Conservation (phyloP, 2,888 invertebrate species). For the Plebejus melissa region DNA sequence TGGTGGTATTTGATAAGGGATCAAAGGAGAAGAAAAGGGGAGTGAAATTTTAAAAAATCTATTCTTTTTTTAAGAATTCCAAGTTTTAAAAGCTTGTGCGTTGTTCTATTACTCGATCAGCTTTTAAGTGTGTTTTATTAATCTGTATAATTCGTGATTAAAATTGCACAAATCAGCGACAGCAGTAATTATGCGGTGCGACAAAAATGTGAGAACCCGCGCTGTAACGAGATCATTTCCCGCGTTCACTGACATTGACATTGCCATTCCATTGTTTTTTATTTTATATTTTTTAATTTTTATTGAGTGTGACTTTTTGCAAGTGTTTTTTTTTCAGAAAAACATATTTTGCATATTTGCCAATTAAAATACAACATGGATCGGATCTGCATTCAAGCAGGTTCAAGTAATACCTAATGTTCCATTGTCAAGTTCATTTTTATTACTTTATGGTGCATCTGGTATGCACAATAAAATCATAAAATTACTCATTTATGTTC, state of each 20-base stretch:
- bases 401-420: background rate
- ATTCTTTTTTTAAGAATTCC: too few species aligned
- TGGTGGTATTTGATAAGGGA: too few species aligned
- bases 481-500: too few species aligned
- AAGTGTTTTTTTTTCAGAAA: background rate
- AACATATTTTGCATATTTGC: too few species aligned
- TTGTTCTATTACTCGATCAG: background rate
- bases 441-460: background rate
- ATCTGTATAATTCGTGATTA: slow-evolving; percentile 36
- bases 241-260: slow-evolving; percentile 40
- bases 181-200: slow-evolving; percentile 38
- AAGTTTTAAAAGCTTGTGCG: background rate
- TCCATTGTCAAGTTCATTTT: background rate
- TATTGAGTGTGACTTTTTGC: background rate
- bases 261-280: slow-evolving; percentile 32
- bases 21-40: too few species aligned
- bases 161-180: slow-evolving; percentile 45
- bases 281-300: slow-evolving; percentile 31
- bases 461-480: too few species aligned
- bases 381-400: too few species aligned
- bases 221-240: slow-evolving; percentile 39
- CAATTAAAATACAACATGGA: too few species aligned
- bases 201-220: slow-evolving; percentile 57
- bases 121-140: background rate
- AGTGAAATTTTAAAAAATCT: too few species aligned